These are phyloP conservation scores for Pluvialis apricaria DNA, from an alignment of 2,113 vertebrate genomes.

Conservation along the genomic window DNA sequence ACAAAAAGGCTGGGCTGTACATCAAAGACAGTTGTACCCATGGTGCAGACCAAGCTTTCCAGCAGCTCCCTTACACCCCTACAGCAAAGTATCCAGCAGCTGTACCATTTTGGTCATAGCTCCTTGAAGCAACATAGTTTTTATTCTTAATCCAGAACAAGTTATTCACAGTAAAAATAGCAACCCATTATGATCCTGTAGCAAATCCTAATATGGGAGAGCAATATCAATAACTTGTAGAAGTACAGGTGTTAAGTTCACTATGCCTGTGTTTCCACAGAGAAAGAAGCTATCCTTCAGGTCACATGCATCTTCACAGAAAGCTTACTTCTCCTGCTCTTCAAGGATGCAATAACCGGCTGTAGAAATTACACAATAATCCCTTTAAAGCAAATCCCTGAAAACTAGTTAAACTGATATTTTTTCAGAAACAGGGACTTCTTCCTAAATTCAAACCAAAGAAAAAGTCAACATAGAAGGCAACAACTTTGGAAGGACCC, in stretches of 20 bases:
- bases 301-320: not conserved
- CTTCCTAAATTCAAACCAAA: not conserved
- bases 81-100: not conserved
- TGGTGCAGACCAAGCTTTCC: not conserved
- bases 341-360: not conserved
- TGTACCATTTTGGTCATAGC: not conserved
- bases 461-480: not conserved
- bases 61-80: not conserved
- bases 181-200: not conserved
- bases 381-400: not conserved
- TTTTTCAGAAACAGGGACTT: not conserved
- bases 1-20: not conserved
- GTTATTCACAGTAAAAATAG: not conserved
- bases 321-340: not conserved
- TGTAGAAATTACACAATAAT: not conserved
- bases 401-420: not conserved
- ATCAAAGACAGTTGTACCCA: not conserved
- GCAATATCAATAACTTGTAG: rapidly evolving
- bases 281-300: not conserved
- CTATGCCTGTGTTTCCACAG: not conserved
- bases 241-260: not conserved
- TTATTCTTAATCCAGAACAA: not conserved
- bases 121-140: not conserved
- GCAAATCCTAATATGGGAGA: not conserved
- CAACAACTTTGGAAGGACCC: not conserved